phyloP scores from a whole-genome alignment of 2,113 vertebrate genomes.

The Turdus rufiventris region DNA sequence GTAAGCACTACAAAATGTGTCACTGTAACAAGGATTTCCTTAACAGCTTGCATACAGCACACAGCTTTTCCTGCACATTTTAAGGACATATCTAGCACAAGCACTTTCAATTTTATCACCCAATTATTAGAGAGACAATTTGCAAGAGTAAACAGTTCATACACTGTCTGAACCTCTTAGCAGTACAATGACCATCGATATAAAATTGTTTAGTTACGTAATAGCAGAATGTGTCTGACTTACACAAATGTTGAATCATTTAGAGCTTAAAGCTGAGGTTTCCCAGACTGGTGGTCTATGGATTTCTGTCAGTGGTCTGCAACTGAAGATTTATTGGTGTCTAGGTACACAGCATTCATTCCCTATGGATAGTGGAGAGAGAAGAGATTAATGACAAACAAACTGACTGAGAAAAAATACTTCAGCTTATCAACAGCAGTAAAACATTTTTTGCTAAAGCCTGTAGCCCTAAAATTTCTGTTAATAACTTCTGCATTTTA shows the following conservation, averaged over 20 bases:
- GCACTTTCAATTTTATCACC: not conserved
- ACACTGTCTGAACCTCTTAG: not conserved
- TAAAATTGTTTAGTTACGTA: not conserved
- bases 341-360: not conserved
- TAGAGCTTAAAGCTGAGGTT: not conserved
- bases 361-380: not conserved
- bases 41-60: not conserved
- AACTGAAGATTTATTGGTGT: not conserved
- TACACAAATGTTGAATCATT: slow-evolving; percentile 8
- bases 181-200: not conserved
- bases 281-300: not conserved
- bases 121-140: not conserved
- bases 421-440: not conserved
- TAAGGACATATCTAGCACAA: not conserved
- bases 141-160: not conserved
- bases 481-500: not conserved
- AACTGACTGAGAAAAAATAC: not conserved
- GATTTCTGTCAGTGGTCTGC: not conserved
- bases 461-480: not conserved
- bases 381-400: not conserved
- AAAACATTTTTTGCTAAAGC: not conserved
- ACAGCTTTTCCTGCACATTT: not conserved
- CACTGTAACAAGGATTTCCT: not conserved
- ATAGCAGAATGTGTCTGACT: not conserved
- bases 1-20: not conserved